Evolutionary conservation across 2,797 vertebrate genomes (phyloP), one percentile per base, ranked within the genome.

Genomic region (Cossypha dichroa): DNA sequence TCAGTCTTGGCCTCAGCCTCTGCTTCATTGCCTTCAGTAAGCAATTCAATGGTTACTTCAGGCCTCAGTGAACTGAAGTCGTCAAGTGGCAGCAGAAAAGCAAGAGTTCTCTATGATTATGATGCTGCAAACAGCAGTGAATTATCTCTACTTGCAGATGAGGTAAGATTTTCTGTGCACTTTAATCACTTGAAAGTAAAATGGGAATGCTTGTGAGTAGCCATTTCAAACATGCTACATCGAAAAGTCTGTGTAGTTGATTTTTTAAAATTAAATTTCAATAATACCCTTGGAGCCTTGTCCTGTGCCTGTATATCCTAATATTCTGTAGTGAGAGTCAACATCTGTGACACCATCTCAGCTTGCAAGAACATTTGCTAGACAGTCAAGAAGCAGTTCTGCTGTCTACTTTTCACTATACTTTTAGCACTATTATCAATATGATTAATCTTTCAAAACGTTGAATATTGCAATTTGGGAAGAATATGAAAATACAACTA

Each of bases 91-190:
- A 99, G 97, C 97, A 99, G 99, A 91, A 99, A 98, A 97, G 99
- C 99, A 55, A 97, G 99, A n/a, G 99, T 99, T 81, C 99, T 99
- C 11, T 99, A 99, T 69, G 99, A 99, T 97, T 99, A 99, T 20
- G 99, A 99, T 62, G 99, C 99, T 14, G 99, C 99, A n/a, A 99
- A 99, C 96, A 99, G 99, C 98, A 99, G 98, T 75, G 99, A 99
- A 96, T 98, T 99, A 31, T 99, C 99, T 33, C 98, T 99, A 95
- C 98, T 99, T 96, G 99, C 99, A 72, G 99, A 99, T 95, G 99
- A 99, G 99, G 99, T 99, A 95, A 98, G 98, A 51, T 33, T 73
- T 91, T 76, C 8, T 54, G 6, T 62, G 40, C 77, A 41, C 28
- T 11, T 36, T 55, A 21, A 25, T 75, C 5, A 56, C 79, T 85